Evolutionary conservation across 2,797 vertebrate species (phyloP), one percentile per base, ranked within the genome.

Genomic region (Masticophis lateralis): DNA sequence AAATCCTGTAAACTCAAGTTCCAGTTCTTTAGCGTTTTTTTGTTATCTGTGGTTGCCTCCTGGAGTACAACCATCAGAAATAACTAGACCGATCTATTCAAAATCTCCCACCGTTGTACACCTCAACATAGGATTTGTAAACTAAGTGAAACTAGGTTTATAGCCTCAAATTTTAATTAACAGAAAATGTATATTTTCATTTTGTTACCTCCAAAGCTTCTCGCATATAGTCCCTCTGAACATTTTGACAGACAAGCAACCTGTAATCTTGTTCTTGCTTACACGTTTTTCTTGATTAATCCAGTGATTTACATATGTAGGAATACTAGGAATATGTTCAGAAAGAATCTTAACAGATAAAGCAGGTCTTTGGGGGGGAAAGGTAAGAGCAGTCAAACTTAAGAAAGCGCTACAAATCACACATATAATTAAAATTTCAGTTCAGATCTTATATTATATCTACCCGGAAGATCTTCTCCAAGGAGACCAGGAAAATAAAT

Each of bases 391-490:
- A 53, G 47, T 56, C 43, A 94, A 94, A 86, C 55, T 86, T 88
- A 74, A 60, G 53, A 88, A 79, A 56, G n/a, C 61, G 7, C 13
- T 43, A 60, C 87, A 56, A 61, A 56, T 92, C 63, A 59, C 79
- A 92, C 69, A 55, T 92, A 60, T 87, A 92, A 87, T 92, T 94
- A 92, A 89, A 74, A 90, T 25, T 90, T 90, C 63, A 79, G 25
- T 90, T 47, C 51, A 37, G 61, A 90, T 69, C 74, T 69, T 27
- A 53, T 37, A 87, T 28, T 61, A 60, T 60, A 91, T 90, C 47
- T 90, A 47, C 43, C 56, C 22, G 90, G 88, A 87, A 59, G 47
- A 87, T 27, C 37, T 79, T 74, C 87, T 90, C 63, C 90, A n/a
- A 11, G 55, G 91, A 55, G 51, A 57, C 25, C 74, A 47, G 13